phyloP scores from a whole-genome alignment of 1,140 invertebrate genomes.

The Caenorhabditis inopinata region DNA sequence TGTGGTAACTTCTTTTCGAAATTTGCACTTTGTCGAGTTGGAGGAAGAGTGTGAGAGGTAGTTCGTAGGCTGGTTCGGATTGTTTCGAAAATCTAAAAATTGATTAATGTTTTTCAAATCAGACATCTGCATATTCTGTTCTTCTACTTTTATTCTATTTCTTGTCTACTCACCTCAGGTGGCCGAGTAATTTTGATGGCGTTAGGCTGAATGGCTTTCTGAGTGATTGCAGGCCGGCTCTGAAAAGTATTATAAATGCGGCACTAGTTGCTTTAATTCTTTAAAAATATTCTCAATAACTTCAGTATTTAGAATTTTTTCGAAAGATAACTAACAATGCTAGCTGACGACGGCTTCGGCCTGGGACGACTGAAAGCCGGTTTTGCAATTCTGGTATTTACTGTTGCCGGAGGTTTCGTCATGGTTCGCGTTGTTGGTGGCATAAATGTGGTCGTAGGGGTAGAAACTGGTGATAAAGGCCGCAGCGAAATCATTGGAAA shows the following conservation, averaged over 20 bases:
- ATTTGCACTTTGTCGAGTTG: conserved; percentile 14
- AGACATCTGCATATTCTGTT: no score
- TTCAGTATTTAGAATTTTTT: neutral
- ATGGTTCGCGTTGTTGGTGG: conserved; percentile 17
- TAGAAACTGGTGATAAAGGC: neutral
- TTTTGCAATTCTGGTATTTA: neutral
- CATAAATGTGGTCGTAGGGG: neutral
- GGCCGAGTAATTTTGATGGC: neutral
- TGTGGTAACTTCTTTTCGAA: conserved; percentile 21
- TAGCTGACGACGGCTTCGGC: neutral
- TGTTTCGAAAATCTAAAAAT: neutral
- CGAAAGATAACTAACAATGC: neutral
- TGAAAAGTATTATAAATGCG: neutral
- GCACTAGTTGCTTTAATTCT: neutral
- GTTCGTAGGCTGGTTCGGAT: conserved; percentile 4
- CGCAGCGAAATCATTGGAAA: conserved; percentile 37
- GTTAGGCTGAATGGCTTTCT: neutral
- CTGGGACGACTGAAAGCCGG: conserved; percentile 36
- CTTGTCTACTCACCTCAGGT: neutral
- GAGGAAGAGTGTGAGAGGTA: conserved; percentile 26
- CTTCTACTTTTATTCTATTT: no score
- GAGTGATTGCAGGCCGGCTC: neutral
- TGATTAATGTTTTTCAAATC: neutral
- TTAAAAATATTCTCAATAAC: neutral
- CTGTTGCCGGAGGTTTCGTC: neutral